These are phyloP conservation scores for Caenorhabditis sp. DNA, from an alignment of 2,888 invertebrate species.

Conservation along the genomic window DNA sequence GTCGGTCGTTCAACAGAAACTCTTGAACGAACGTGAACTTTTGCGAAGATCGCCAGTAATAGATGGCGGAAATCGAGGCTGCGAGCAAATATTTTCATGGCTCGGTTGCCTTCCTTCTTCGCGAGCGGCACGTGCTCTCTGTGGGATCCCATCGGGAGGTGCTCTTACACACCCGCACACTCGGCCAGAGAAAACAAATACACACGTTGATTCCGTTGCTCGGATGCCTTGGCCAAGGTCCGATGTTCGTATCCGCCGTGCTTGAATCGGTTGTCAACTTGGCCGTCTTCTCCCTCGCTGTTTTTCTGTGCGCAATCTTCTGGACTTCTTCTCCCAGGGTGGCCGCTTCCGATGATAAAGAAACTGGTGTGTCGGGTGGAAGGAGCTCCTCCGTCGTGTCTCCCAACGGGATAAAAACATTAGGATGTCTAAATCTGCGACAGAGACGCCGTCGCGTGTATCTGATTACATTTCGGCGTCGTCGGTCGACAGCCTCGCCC, in stretches of 20 bases:
- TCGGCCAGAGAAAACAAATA: constrained; percentile 43
- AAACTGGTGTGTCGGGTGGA: constrained; percentile 11
- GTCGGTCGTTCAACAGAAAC: not conserved
- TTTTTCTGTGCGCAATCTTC: constrained; percentile 24
- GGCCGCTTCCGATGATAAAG: constrained; percentile 10
- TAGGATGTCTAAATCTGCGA: constrained; percentile 23
- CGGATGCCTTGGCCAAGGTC: not conserved
- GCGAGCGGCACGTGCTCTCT: constrained; percentile 7
- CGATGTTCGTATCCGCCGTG: constrained; percentile 17
- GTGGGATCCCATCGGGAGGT: constrained; percentile 12
- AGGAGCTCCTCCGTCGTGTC: not conserved
- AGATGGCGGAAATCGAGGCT: constrained; percentile 4
- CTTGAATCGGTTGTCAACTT: constrained; percentile 34
- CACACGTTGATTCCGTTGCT: constrained; percentile 24
- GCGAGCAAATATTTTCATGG: constrained; percentile 44
- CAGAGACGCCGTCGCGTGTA: constrained; percentile 21
- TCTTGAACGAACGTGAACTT: constrained; percentile 7
- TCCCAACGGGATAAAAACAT: constrained; percentile 47
- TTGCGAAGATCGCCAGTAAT: not conserved
- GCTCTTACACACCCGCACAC: constrained; percentile 33
- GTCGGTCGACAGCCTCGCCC: not conserved
- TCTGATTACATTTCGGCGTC: constrained; percentile 41
- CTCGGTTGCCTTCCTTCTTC: constrained; percentile 17
- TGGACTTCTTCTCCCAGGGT: constrained; percentile 1
- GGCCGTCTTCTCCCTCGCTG: constrained; percentile 18